phyloP scores from a whole-genome alignment of 2,113 vertebrate species.

The Budorcas taxicolor region DNA sequence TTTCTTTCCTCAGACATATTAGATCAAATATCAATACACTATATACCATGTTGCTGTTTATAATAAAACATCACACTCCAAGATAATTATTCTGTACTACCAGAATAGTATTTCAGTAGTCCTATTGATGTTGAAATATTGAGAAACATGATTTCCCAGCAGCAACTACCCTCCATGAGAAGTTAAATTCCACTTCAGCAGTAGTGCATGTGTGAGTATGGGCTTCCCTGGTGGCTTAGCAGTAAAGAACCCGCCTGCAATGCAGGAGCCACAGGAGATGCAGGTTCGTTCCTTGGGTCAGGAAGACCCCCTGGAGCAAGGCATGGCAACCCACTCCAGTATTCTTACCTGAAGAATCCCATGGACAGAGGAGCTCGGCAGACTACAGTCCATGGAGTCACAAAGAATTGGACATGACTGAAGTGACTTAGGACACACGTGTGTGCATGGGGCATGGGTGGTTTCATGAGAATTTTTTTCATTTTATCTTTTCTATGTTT shows the following conservation, averaged over 20 bases:
- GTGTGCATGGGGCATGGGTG: background rate
- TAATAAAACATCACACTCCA: constrained; percentile 23
- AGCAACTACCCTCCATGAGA: background rate
- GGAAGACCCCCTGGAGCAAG: background rate
- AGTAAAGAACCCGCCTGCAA: background rate
- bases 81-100: constrained; percentile 1
- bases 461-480: background rate
- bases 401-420: background rate
- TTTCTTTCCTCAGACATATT: background rate
- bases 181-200: background rate
- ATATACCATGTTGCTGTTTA: background rate
- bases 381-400: background rate
- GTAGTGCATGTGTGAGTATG: background rate
- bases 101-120: constrained; percentile 41
- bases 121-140: constrained; percentile 24
- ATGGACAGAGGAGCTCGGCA: background rate
- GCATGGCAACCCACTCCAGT: background rate
- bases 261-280: background rate
- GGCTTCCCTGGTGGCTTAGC: background rate
- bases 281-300: background rate
- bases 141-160: background rate
- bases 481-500: constrained; percentile 18
- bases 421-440: background rate
- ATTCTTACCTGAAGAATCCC: background rate
- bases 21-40: background rate